Percentiles rank a stretch among this genome's conserved stretches.
These are phyloP conservation scores for Dynastes tityus DNA, from an alignment of 2,888 invertebrate species.

Conservation along the genomic window DNA sequence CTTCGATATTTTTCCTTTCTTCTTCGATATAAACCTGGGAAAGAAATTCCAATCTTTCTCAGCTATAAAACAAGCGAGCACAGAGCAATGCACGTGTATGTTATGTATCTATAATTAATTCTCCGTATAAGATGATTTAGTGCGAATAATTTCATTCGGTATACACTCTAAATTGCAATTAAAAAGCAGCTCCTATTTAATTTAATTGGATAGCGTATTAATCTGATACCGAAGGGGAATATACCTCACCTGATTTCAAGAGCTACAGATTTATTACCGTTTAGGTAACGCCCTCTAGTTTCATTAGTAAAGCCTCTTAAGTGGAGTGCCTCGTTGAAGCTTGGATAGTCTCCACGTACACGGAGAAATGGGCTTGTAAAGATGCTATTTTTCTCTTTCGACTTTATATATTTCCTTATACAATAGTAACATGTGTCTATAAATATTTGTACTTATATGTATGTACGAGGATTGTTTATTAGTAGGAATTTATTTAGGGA, in stretches of 20 bases:
- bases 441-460: neutral
- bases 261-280: constrained; percentile 50
- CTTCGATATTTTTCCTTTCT: too few species aligned
- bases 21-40: too few species aligned
- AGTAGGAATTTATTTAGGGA: too few species aligned
- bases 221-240: constrained; percentile 22
- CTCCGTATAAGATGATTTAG: constrained; percentile 23
- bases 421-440: constrained; percentile 14
- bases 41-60: too few species aligned
- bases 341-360: too few species aligned
- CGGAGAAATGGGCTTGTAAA: neutral
- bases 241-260: constrained; percentile 46
- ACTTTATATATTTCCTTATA: neutral
- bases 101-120: constrained; percentile 41
- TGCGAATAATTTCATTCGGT: constrained; percentile 24
- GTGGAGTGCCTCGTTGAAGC: too few species aligned
- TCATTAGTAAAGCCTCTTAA: constrained; percentile 43
- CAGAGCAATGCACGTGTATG: neutral
- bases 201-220: constrained; percentile 44
- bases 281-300: constrained; percentile 51
- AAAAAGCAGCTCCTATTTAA: constrained; percentile 44
- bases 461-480: too few species aligned
- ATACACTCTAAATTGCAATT: constrained; percentile 32
- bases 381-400: neutral
- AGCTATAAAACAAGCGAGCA: too few species aligned